Base-by-base conservation (phyloP, 2,797 vertebrate genomes). In the Emydoidea blandingii region DNA sequence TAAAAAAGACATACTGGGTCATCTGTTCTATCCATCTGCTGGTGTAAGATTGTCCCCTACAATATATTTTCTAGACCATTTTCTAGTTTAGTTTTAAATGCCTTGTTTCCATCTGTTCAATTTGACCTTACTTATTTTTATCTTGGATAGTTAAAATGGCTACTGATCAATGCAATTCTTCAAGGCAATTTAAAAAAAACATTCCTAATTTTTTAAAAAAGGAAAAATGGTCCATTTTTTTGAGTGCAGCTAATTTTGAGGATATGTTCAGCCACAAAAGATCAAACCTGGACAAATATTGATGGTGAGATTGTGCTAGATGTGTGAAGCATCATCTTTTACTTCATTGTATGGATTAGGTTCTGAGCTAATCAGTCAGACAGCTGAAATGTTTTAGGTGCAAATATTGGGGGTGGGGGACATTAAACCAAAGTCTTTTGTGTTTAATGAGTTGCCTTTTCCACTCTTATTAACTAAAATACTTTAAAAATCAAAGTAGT, bases 401-500 rank as follows among this genome's bases (percentile, higher is more conserved):
- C 91, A 97, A 96, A 97, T 97, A 94, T 93, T 94, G 87, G 96
- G 96, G 94, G 89, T 87, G 85, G 84, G 94, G 92, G 93, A 93
- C 47, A 86, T 83, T 90, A 86, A 95, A 6, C 76, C 25, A 6
- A 92, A 97, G 95, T 94, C 92, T 87, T 94, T 95, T 84, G 65
- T n/a, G n/a, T 95, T 96, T 97, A 97, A 94, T 95, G 95, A 98
- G 94, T 97, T 96, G 95, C 91, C 95, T 97, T 85, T 95, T 97
- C 94, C 81, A 85, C 89, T 97, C 96, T 96, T 97, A 97, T 96
- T 97, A 96, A 79, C 96, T 86, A 92, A 97, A 97, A 97, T 94
- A 86, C 96, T 97, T 97, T 87, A 96, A 97, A 90, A 96, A 93
- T 95, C 88, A 78, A 97, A 81, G 96, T 98, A 97, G 97, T 98